phyloP scores from a whole-genome alignment of 2,888 invertebrate species.

The Neoascia interrupta region DNA sequence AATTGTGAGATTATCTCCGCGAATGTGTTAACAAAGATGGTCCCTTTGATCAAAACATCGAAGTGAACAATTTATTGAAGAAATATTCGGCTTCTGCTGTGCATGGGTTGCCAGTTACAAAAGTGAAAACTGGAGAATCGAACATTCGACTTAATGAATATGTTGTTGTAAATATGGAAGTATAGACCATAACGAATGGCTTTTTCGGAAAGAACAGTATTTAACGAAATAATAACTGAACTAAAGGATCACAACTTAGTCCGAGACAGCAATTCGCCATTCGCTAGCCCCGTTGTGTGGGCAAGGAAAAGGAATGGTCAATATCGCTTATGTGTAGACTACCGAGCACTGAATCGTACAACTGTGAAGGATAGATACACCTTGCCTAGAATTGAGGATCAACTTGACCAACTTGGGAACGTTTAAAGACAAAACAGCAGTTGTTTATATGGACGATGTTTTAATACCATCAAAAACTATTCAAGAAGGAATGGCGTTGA shows the following conservation, averaged over 20 bases:
- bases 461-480: neutral
- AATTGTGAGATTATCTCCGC: too few relatives aligned
- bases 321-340: neutral
- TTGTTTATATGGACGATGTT: neutral
- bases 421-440: neutral
- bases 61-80: too few relatives aligned
- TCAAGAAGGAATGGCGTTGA: neutral
- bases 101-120: conserved; percentile 8
- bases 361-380: neutral
- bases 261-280: neutral
- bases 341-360: neutral
- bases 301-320: neutral
- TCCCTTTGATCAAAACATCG: too few relatives aligned
- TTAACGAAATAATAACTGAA: neutral
- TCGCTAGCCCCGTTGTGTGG: neutral
- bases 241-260: neutral
- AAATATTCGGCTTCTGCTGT: conserved; percentile 18
- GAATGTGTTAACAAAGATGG: too few relatives aligned
- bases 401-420: neutral
- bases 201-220: neutral
- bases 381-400: neutral
- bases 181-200: neutral
- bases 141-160: conserved; percentile 6
- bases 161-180: neutral
- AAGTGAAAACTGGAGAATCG: conserved; percentile 4